These are phyloP conservation scores for Calycopis cecrops DNA, from an alignment of 1,140 invertebrate species.

Conservation along the genomic window DNA sequence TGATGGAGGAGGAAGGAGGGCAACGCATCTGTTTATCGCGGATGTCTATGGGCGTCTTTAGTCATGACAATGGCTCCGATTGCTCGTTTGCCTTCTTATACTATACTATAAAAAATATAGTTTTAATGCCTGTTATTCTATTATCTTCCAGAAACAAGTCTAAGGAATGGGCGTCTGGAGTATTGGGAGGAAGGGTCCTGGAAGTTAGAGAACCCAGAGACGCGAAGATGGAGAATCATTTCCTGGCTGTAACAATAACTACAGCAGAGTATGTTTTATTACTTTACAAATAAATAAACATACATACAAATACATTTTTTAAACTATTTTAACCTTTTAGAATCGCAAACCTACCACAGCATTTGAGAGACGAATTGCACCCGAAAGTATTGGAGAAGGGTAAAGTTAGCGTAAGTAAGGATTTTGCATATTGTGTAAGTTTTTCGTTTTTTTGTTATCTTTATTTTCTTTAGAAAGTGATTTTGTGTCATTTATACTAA, in stretches of 20 bases:
- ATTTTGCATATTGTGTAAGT: neutral
- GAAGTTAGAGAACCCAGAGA: conserved; percentile 42
- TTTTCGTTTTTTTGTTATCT: neutral
- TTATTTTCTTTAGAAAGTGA: too few relatives aligned
- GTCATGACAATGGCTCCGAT: too few relatives aligned
- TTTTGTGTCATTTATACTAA: too few relatives aligned
- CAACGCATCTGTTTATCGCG: too few relatives aligned
- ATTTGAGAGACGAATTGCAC: conserved; percentile 54
- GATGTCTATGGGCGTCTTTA: too few relatives aligned
- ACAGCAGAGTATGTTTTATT: conserved; percentile 39
- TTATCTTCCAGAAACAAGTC: conserved; percentile 18
- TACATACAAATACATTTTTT: neutral
- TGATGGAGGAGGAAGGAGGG: too few relatives aligned
- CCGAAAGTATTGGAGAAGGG: conserved; percentile 42
- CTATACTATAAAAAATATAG: too few relatives aligned
- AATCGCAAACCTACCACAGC: conserved; percentile 43
- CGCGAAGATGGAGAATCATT: conserved; percentile 41
- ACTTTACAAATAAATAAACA: neutral
- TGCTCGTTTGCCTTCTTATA: too few relatives aligned
- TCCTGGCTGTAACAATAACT: conserved; percentile 45
- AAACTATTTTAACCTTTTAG: conserved; percentile 29
- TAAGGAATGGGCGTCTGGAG: conserved; percentile 41
- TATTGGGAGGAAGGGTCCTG: conserved; percentile 43
- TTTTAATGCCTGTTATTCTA: too few relatives aligned
- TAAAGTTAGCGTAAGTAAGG: conserved; percentile 41